Base-by-base conservation (phyloP, 2,888 invertebrate species). In the Parapristionchus giblindavisi region DNA sequence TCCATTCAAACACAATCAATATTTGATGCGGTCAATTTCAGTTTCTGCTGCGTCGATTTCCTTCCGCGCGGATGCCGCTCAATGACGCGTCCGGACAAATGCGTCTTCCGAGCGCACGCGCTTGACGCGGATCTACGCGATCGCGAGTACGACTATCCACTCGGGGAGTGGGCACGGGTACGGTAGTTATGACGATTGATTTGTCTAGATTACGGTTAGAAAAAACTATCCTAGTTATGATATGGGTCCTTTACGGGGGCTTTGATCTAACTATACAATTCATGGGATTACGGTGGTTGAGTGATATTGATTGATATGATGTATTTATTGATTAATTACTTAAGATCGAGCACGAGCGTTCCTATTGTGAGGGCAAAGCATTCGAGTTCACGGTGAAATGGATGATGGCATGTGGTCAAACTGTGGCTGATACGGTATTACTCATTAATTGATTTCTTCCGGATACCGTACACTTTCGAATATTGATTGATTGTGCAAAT, bases 321-420 rank as follows among this genome's bases (percentile, higher is more conserved):
- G 56, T 24, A 56, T 14, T 14, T 17, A 8, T n/a, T 14, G 17
- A 11, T 77, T 51, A 24, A 27, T n/a, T n/a, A n/a, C n/a, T 94
- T 93, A 89, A 94, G 94, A 87, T 93, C 93, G 66, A 79, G 36
- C 78, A 77, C 87, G 93, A 92, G 93, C 68, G 80, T 11, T 52
- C 79, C 58, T 96, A 94, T 91, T 92, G 93, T 76, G 93, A 95
- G 0, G 93, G 93, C 88, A 93, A 94, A 89, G 95, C 96, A 1
- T 98, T 94, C 89, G 97, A 98, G 90, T 91, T 99, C 87, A 93
- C 94, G 81, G 92, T 96, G 38, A 95, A 97, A 89, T 99, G 99
- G 99, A 92, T 96, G 61, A 94, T 95, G 74, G 94, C 96, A 1
- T 96, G 96, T 29, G 97, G 98, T 17, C 93, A 94, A 75, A 94